phyloP scores from a whole-genome alignment of 2,797 vertebrate genomes.

The Coregonus sp. region DNA sequence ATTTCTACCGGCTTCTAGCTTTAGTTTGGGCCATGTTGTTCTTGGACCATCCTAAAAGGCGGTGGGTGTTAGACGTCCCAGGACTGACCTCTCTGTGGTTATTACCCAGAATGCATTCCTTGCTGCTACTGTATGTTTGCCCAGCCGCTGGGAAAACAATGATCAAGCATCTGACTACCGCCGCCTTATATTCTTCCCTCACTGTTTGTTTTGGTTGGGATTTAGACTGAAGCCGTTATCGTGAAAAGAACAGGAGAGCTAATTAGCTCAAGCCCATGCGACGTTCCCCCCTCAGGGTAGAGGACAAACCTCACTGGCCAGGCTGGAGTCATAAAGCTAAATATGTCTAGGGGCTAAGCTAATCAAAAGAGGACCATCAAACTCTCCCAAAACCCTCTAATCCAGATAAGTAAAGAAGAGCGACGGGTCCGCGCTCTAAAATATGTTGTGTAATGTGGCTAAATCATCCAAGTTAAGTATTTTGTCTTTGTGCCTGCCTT shows the following conservation, averaged over 20 bases:
- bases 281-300: conserved; percentile 42
- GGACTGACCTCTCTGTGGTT: not conserved
- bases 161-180: conserved; percentile 26
- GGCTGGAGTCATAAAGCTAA: conserved; percentile 24
- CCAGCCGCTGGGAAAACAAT: conserved; percentile 38
- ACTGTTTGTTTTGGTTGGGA: conserved; percentile 53
- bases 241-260: conserved; percentile 53
- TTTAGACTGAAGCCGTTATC: conserved; percentile 61
- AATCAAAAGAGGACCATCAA: not conserved
- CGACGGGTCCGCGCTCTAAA: no score
- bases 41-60: not conserved
- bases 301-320: conserved; percentile 15
- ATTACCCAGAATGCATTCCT: not conserved
- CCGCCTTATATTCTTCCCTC: conserved; percentile 13
- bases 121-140: conserved; percentile 25
- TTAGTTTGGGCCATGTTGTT: not conserved
- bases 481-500: conserved; percentile 27
- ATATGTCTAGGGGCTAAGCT: conserved; percentile 9
- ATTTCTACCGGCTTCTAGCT: not conserved
- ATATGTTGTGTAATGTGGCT: no score
- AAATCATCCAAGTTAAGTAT: not conserved
- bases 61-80: not conserved
- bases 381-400: no score
- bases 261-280: conserved; percentile 51
- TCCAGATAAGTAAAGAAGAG: no score